Conservation (phyloP, 2,797 vertebrate genomes). For the Lepus oiostolus region DNA sequence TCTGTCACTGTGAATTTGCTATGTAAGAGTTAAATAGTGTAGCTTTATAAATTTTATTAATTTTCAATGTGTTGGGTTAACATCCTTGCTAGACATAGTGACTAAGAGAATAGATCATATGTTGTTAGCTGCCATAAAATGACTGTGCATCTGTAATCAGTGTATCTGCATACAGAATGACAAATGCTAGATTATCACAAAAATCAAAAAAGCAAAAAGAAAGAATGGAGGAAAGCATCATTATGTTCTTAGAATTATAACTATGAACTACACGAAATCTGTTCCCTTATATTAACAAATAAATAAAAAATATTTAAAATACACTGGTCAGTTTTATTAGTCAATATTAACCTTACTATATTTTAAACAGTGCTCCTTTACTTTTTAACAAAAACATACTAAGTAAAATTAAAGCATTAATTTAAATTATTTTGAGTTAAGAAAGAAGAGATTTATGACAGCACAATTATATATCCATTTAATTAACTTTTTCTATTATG, state of each 20-base stretch:
- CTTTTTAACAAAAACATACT: background rate
- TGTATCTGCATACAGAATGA: background rate
- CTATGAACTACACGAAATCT: no score
- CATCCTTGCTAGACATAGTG: background rate
- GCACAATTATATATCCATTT: slow-evolving; percentile 5
- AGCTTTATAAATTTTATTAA: slow-evolving; percentile 20
- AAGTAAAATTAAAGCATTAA: background rate
- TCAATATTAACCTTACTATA: background rate
- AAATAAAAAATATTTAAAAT: background rate
- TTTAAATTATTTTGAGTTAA: slow-evolving; percentile 40
- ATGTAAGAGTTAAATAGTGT: background rate
- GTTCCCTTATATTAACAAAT: no score
- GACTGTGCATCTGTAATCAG: background rate
- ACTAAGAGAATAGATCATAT: background rate
- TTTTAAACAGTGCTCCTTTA: background rate
- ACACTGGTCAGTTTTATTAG: background rate
- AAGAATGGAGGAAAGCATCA: no score
- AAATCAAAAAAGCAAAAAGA: background rate
- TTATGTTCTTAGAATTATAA: no score
- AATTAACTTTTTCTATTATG: slow-evolving; percentile 9
- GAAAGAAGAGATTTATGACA: background rate
- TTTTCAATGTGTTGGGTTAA: background rate
- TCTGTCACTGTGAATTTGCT: background rate
- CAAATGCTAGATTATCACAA: background rate
- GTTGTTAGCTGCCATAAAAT: background rate